Evolutionary conservation across 2,888 invertebrate species (phyloP), one percentile per base, ranked within the genome.

Genomic region (Onthophagus sagittarius): DNA sequence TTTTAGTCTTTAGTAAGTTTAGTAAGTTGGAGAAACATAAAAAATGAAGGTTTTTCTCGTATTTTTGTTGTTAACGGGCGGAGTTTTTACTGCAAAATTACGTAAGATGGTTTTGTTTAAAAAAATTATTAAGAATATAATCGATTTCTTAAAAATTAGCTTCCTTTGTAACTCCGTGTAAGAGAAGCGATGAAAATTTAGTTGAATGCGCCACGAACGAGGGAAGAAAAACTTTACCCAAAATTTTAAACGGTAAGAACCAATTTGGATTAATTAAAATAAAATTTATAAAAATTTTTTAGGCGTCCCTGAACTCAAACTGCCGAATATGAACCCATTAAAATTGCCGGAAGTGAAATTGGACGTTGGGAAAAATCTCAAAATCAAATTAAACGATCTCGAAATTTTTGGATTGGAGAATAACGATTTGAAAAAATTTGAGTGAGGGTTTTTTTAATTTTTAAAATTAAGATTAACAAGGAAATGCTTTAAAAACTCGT

Each of bases 311-410:
- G 74, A 76, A 65, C 79, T 79, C 64, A 79, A 80, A 71, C 77
- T 83, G 31, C 82, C 84, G n/a, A 78, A 75, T 15, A 70, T 84
- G 75, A 14, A 73, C 0, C 84, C 84, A 0, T 71, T 84, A 13
- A 76, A 75, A 33, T 71, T 80, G 15, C 80, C 81, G 0, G 75
- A 79, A 76, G 73, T 82, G 0, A 74, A 77, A 11, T 75, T 83
- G 15, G 75, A 79, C 31, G 76, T 77, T 5, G 79, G 80, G n/a
- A 72, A 75, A 32, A 75, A 77, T 69, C 74, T 83, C 15, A 76
- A 79, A 69, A 74, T 82, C 13, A 77, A 78, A 39, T 74, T 82
- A 0, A 77, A 72, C 1, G 77, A 83, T 74, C 70, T 77, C 0
- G 73, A 77, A 0, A 74, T 83, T 62, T 64, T 14, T 69, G 82